Conservation (phyloP, 2,888 invertebrate species). For the Pseudococcus jackbeardsleyi region DNA sequence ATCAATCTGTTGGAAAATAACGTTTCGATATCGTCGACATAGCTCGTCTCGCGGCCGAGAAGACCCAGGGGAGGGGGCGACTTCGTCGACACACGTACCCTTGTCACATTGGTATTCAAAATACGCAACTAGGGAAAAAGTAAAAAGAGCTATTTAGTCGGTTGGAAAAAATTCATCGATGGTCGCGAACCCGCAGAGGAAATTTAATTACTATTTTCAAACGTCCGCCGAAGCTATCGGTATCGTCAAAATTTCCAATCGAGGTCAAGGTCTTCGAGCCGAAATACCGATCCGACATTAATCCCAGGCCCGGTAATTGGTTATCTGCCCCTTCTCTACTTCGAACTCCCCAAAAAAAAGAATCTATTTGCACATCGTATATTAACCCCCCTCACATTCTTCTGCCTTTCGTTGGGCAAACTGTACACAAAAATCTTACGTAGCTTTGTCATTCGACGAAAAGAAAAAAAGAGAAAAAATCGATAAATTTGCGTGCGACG, state of each 20-base stretch:
- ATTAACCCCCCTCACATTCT: too few species aligned
- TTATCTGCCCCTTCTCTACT: too few species aligned
- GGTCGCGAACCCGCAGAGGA: not conserved
- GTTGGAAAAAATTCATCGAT: slow-evolving; percentile 7
- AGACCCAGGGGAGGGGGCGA: not conserved
- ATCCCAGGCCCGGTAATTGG: too few species aligned
- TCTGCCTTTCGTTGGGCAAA: too few species aligned
- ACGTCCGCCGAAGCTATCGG: not conserved
- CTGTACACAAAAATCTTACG: not conserved
- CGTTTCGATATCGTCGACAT: not conserved
- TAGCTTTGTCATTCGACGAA: slow-evolving; percentile 38
- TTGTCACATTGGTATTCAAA: slow-evolving; percentile 36
- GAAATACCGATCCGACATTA: too few species aligned
- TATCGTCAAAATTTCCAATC: slow-evolving; percentile 1
- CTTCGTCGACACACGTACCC: slow-evolving; percentile 2
- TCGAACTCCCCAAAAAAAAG: too few species aligned
- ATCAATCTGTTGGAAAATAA: slow-evolving; percentile 40
- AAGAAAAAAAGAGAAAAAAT: slow-evolving; percentile 6
- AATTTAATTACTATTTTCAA: slow-evolving; percentile 7
- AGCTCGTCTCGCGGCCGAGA: not conserved
- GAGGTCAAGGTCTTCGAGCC: not conserved
- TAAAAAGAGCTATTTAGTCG: not conserved
- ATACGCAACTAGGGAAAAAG: not conserved
- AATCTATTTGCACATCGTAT: too few species aligned
- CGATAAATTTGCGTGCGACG: slow-evolving; percentile 52